These are phyloP conservation scores for Euplagia quadripunctaria DNA, from an alignment of 2,888 invertebrate genomes.

Conservation along the genomic window DNA sequence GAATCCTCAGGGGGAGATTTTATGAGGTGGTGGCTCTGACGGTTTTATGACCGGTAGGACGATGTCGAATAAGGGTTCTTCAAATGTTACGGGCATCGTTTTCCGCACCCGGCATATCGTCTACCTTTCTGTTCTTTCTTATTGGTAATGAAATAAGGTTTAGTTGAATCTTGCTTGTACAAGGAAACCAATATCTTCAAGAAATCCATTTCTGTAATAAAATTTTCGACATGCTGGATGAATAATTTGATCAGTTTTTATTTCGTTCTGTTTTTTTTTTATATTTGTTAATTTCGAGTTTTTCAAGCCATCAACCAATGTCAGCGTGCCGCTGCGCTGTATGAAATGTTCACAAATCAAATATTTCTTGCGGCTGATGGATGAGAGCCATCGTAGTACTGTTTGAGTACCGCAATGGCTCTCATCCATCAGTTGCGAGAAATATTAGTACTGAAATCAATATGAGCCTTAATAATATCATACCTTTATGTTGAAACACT, in stretches of 20 bases:
- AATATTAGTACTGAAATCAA: slow-evolving; percentile 37
- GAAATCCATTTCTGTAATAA: slow-evolving; percentile 65
- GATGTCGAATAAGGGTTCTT: slow-evolving; percentile 68
- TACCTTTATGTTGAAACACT: slow-evolving; percentile 56
- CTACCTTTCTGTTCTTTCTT: slow-evolving; percentile 57
- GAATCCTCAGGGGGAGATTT: slow-evolving; percentile 71
- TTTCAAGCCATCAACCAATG: neutral
- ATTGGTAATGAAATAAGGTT: slow-evolving; percentile 54
- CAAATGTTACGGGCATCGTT: slow-evolving; percentile 68
- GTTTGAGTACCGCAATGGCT: slow-evolving; percentile 55
- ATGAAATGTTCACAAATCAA: slow-evolving; percentile 55
- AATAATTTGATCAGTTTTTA: slow-evolving; percentile 74
- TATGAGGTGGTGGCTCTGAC: slow-evolving; percentile 74
- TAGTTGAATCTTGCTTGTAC: slow-evolving; percentile 47
- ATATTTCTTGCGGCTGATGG: neutral
- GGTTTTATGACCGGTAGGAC: slow-evolving; percentile 75
- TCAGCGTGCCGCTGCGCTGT: slow-evolving; percentile 40
- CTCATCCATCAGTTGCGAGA: slow-evolving; percentile 65
- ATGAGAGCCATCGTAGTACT: slow-evolving; percentile 27
- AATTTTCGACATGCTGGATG: slow-evolving; percentile 70
- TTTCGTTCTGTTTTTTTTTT: slow-evolving; percentile 62
- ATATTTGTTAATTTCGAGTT: slow-evolving; percentile 52
- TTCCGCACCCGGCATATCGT: slow-evolving; percentile 61
- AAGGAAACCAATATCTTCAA: slow-evolving; percentile 49
- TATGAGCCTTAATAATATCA: slow-evolving; percentile 58